Base-by-base conservation (phyloP, 2,888 invertebrate genomes). In the Ectropis crepuscularia region DNA sequence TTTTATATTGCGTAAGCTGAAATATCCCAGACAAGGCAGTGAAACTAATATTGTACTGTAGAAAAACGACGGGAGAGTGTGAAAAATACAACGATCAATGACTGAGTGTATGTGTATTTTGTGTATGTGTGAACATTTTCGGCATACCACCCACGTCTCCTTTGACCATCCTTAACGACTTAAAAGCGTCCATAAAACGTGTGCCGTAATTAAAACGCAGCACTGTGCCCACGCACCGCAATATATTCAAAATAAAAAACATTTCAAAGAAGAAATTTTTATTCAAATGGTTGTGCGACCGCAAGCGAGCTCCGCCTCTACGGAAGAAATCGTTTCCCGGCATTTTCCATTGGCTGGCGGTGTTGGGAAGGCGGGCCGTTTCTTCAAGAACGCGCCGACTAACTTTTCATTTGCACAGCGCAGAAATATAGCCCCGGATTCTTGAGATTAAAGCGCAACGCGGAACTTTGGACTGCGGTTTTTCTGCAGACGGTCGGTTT, bases 401-500 rank as follows among this genome's bases (percentile, higher is more conserved):
- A 90, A 92, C 90, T 91, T 92, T 92, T 90, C 92, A 92, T 92
- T 92, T 92, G 91, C 89, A 89, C 88, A 82, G 86, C 83, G 83
- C 87, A 89, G 84, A 90, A 91, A 91, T 90, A 92, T 90, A 87
- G 87, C 87, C 37, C 16, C 10, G 60, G 49, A 63, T 63, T 59
- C 50, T 83, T 69, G 79, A 85, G 90, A 90, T 91, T 90, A 90
- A 88, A 89, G 85, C 83, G 85, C 85, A 82, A 82, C 80, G 81
- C 78, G 83, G 82, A 88, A 91, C 83, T 89, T 87, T 80, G 79
- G 80, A 79, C 76, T 89, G 92, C 82, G 91, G 91, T 89, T 88
- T 81, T 69, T 72, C 78, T 78, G 74, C 80, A 86, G 87, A 83
- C 83, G 82, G 74, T 78, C 60, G 47, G 53, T 65, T 79, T 86